Evolutionary conservation across 35 echinoderm and acorn worm genomes (phyloP), one percentile per base, ranked within the genome.

Genomic region (Lytechinus variegatus): DNA sequence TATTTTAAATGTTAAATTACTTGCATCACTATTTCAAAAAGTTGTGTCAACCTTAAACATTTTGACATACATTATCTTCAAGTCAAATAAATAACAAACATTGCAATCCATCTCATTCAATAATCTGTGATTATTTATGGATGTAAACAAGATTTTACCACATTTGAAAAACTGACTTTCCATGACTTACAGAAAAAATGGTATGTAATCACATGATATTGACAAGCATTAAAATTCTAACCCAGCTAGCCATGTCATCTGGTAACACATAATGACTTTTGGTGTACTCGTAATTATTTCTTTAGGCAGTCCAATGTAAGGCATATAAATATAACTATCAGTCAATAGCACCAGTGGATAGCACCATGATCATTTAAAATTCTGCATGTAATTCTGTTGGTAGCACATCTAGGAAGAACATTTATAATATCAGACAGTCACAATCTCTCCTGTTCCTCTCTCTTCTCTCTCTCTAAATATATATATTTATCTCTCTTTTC

Each of bases 261-360:
- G 66, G 16, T 24, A 71, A 71, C 61, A 71, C 24, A 19, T 19
- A 71, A 71, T 71, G 61, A 21, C 61, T 6, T 71, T 71, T 71
- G 24, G 16, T 24, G 24, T 24, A 13, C 24, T 24, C 24, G 4
- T 71, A 71, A 4, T 79, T 79, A 79, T 1, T 79, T 79, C 66
- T 79, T 79, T n/a, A 79, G 66, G 66, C 66, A 79, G 66, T 79
- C 66, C 66, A 27, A 24, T 79, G 66, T 79, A 79, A 79, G 66
- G 66, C 66, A n/a, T 44, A 44, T 44, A n/a, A 72, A 24, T 79
- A 10, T 8, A 58, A 58, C 56, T 58, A 58, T 58, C 9, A 58
- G 9, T 11, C 13, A 58, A 58, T 13, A 79, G 66, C 33, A 44
- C 33, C 33, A 44, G 33, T 44, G 33, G 33, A 44, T 79, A 79